These are phyloP conservation scores for Chrysemys picta DNA, from an alignment of 2,113 vertebrate genomes.

Conservation along the genomic window DNA sequence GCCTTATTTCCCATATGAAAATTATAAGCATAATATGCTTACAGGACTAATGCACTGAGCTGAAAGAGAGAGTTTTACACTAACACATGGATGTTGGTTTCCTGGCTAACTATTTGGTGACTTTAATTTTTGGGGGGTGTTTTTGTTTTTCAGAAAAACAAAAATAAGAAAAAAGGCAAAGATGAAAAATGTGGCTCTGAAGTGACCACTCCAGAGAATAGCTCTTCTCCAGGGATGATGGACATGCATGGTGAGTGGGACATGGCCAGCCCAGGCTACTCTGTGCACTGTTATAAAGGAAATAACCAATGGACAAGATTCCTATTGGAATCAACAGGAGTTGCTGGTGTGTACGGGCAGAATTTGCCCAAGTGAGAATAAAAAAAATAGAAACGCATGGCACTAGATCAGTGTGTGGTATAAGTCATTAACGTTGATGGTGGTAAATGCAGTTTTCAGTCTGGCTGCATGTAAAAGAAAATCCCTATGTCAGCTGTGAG, in stretches of 20 bases:
- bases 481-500: background rate
- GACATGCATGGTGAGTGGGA: constrained; percentile 93
- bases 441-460: background rate
- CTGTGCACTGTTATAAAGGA: background rate
- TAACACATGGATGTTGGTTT: background rate
- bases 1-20: constrained; percentile 2
- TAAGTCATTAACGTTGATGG: background rate
- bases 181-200: constrained; percentile 96
- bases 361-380: background rate
- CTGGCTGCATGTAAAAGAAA: background rate
- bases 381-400: background rate
- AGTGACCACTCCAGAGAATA: constrained; percentile 96
- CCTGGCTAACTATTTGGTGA: rapidly evolving
- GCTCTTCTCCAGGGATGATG: constrained; percentile 98
- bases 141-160: constrained; percentile 87
- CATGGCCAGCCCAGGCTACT: background rate
- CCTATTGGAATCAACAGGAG: background rate
- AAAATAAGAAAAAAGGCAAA: constrained; percentile 97
- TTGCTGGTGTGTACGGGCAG: background rate
- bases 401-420: background rate
- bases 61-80: background rate
- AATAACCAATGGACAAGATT: background rate
- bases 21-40: background rate
- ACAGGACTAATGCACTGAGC: background rate
- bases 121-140: background rate